These are phyloP conservation scores for Saccostrea cuccullata DNA, from an alignment of 1,140 invertebrate species.

Conservation along the genomic window DNA sequence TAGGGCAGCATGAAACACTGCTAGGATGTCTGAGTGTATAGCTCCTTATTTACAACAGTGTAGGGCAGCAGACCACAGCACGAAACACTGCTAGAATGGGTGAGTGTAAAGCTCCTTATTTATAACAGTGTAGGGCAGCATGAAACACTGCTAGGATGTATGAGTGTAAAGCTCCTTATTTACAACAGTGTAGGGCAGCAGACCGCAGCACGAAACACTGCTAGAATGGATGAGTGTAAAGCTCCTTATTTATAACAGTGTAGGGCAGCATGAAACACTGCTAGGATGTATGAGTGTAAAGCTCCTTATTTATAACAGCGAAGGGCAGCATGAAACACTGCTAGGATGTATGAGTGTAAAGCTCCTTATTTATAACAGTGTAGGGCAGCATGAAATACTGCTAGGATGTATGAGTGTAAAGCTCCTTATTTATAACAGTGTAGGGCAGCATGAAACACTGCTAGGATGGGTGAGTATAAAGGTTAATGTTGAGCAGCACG, in stretches of 20 bases:
- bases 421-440: background rate
- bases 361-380: no score
- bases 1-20: conserved; percentile 72
- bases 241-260: no score
- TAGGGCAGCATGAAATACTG: no score
- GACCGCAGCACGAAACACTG: conserved; percentile 87
- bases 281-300: conserved; percentile 54
- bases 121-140: no score
- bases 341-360: conserved; percentile 90
- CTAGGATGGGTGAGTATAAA: conserved; percentile 56
- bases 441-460: conserved; percentile 72
- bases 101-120: conserved; percentile 78
- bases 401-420: conserved; percentile 54
- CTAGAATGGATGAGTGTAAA: conserved; percentile 90
- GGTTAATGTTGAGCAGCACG: background rate
- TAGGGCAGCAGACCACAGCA: no score
- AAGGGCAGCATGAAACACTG: conserved; percentile 84
- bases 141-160: no score
- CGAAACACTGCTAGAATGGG: conserved; percentile 95
- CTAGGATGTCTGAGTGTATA: conserved; percentile 55
- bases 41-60: background rate
- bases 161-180: conserved; percentile 57
- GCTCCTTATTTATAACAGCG: background rate
- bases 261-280: no score
- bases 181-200: background rate